Evolutionary conservation across 1,140 invertebrate species (phyloP).

Genomic region (Goniozus legneri): DNA sequence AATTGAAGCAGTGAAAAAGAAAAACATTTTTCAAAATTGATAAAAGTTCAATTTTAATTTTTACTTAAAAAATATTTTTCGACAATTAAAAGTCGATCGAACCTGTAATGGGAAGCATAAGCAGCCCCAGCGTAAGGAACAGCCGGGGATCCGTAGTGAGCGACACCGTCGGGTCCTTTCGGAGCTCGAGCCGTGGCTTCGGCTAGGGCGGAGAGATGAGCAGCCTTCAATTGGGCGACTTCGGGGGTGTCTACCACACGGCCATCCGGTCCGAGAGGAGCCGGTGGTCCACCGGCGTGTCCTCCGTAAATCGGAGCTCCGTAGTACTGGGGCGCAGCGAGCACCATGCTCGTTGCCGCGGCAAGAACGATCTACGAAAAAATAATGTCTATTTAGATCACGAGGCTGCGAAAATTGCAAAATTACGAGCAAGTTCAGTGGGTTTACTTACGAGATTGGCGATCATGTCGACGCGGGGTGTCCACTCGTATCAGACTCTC

Average conservation of each 20-base stretch:
- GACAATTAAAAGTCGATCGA: slow-evolving; percentile 16
- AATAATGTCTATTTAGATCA: background rate
- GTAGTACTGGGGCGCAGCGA: slow-evolving; percentile 43
- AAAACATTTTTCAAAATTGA: background rate
- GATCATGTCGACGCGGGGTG: no score
- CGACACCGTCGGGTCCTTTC: slow-evolving; percentile 41
- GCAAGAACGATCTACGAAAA: slow-evolving; percentile 32
- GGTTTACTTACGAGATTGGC: slow-evolving; percentile 27
- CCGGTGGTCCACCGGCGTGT: slow-evolving; percentile 33
- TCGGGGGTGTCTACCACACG: slow-evolving; percentile 63
- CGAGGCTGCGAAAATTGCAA: background rate
- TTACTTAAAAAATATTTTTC: background rate
- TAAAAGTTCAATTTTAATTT: background rate
- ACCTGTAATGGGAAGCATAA: slow-evolving; percentile 45
- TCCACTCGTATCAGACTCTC: no score
- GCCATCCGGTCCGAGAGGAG: slow-evolving; percentile 60
- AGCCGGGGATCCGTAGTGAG: slow-evolving; percentile 23
- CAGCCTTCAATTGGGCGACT: slow-evolving; percentile 61
- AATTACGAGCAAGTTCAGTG: slow-evolving; percentile 3
- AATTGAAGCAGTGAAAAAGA: background rate
- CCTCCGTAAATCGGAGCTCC: slow-evolving; percentile 34
- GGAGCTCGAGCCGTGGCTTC: slow-evolving; percentile 54
- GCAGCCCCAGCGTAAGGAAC: slow-evolving; percentile 25
- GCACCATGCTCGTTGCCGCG: slow-evolving; percentile 21
- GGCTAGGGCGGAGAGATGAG: slow-evolving; percentile 58